Percentiles rank a stretch among this genome's conserved stretches.
phyloP scores from a whole-genome alignment of 1,140 invertebrate genomes.

The Spodoptera litura region DNA sequence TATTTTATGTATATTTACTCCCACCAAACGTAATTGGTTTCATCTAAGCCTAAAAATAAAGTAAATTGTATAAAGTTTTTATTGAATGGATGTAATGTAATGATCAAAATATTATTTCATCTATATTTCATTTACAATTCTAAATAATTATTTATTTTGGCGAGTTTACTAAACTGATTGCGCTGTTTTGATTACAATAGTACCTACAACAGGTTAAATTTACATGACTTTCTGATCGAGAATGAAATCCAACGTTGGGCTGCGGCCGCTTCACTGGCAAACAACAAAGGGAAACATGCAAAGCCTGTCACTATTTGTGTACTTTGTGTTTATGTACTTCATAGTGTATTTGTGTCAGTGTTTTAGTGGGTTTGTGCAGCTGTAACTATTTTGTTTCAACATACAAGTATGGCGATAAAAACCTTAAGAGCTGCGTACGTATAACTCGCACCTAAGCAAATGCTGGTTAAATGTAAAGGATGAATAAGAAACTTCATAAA shows the following conservation, averaged over 20 bases:
- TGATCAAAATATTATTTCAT: no score
- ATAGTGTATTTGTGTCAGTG: not conserved
- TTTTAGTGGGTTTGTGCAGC: not conserved
- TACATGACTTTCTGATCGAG: slow-evolving; percentile 27
- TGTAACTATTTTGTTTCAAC: not conserved
- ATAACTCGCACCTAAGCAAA: slow-evolving; percentile 7
- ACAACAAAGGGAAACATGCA: slow-evolving; percentile 30
- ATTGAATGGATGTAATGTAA: no score
- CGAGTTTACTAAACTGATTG: not conserved
- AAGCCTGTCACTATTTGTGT: slow-evolving; percentile 29
- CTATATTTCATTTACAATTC: no score
- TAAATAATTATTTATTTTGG: no score
- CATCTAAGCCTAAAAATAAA: no score
- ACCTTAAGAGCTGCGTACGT: not conserved
- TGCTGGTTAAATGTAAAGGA: slow-evolving; percentile 22
- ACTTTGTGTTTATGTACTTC: not conserved
- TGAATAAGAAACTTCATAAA: slow-evolving; percentile 37
- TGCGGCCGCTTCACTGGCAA: slow-evolving; percentile 7
- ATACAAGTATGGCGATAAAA: slow-evolving; percentile 1
- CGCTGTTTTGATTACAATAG: slow-evolving; percentile 8
- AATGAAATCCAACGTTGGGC: slow-evolving; percentile 23
- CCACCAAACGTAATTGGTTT: no score
- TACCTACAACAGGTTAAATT: slow-evolving; percentile 2
- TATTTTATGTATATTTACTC: no score
- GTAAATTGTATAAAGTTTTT: no score